Evolutionary conservation across 1,140 invertebrate genomes (phyloP).

Genomic region (Melanaphis sacchari): DNA sequence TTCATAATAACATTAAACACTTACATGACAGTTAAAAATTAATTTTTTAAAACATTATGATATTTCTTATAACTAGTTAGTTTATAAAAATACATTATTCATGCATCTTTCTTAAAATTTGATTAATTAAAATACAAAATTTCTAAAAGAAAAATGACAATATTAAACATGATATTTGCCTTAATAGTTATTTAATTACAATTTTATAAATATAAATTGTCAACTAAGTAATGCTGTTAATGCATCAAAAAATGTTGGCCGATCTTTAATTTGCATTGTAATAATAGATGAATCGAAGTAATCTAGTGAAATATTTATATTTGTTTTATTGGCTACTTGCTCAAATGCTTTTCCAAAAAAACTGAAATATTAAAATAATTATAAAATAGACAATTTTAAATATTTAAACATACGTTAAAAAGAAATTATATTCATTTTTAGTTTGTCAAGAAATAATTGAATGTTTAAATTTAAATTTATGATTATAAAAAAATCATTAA

Average conservation of each 20-base stretch:
- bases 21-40: neutral
- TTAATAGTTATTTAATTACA: neutral
- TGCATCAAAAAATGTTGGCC: constrained; percentile 61
- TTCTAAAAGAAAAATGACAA: neutral
- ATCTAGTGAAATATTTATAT: constrained; percentile 74
- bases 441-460: neutral
- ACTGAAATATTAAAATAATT: constrained; percentile 66
- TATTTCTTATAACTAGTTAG: neutral
- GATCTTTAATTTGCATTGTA: constrained; percentile 60
- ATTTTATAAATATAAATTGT: neutral
- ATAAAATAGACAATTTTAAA: neutral
- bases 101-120: neutral
- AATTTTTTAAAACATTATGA: neutral
- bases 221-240: constrained; percentile 60
- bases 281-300: constrained; percentile 79
- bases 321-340: constrained; percentile 82
- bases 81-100: neutral
- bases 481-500: neutral
- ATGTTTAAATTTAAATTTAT: neutral
- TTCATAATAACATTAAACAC: neutral
- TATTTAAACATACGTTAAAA: neutral
- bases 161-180: neutral
- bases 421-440: neutral
- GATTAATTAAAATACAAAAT: neutral
- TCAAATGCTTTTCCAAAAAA: constrained; percentile 95